phyloP scores from a whole-genome alignment of 2,888 invertebrate species.

The Odontocolon sp. region DNA sequence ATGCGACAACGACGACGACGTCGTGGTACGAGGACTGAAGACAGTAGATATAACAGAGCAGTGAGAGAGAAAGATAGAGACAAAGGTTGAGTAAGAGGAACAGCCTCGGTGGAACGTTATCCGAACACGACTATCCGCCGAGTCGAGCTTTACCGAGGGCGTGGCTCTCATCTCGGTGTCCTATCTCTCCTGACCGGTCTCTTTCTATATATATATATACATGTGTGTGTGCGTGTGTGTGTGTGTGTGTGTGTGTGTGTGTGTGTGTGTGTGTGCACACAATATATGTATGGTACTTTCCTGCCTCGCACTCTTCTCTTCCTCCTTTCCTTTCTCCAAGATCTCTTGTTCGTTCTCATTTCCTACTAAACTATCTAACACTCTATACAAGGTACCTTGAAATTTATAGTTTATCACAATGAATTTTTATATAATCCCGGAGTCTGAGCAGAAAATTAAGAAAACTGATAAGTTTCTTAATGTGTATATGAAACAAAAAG shows the following conservation, averaged over 20 bases:
- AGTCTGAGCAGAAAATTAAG: no score
- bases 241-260: no score
- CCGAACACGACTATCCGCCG: constrained; percentile 57
- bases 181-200: constrained; percentile 29
- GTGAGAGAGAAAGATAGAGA: constrained; percentile 1
- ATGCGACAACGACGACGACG: constrained; percentile 15
- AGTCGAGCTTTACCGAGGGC: constrained; percentile 54
- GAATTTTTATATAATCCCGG: no score
- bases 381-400: background rate
- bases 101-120: constrained; percentile 57
- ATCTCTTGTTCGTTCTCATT: constrained; percentile 27
- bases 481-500: no score
- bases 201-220: no score
- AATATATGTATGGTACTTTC: no score
- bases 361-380: constrained; percentile 24
- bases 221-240: no score
- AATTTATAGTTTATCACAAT: no score
- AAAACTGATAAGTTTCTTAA: no score
- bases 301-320: background rate
- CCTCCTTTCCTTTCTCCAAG: background rate
- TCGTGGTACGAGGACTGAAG: constrained; percentile 30
- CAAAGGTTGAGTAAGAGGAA: constrained; percentile 54
- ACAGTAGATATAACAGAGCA: background rate
- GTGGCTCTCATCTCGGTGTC: constrained; percentile 48
- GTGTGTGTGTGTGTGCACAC: no score